These are phyloP conservation scores for Actinemys pallida DNA, from an alignment of 2,113 vertebrate species.

Conservation along the genomic window DNA sequence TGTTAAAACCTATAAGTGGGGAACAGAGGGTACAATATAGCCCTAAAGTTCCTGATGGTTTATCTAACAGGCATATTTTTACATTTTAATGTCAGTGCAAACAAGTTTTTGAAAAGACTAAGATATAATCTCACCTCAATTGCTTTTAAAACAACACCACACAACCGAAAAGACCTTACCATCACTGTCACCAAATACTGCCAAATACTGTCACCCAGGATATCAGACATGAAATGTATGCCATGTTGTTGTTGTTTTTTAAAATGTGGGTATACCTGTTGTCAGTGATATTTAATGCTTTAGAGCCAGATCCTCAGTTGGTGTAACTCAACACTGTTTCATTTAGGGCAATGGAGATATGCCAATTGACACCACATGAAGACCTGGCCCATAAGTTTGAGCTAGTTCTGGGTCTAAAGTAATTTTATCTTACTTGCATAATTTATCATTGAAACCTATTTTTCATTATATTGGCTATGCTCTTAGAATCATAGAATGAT, in stretches of 20 bases:
- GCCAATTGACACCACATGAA: not conserved
- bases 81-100: conserved; percentile 69
- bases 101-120: conserved; percentile 42
- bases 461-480: conserved; percentile 60
- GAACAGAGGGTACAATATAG: conserved; percentile 32
- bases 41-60: conserved; percentile 67
- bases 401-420: not conserved
- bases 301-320: not conserved
- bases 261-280: conserved; percentile 23
- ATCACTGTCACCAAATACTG: too few species aligned
- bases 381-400: conserved; percentile 2
- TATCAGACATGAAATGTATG: conserved; percentile 27
- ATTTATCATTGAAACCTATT: conserved; percentile 66
- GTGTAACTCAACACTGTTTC: not conserved
- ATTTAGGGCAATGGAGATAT: not conserved
- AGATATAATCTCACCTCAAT: conserved; percentile 50
- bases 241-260: not conserved
- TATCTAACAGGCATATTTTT: conserved; percentile 72
- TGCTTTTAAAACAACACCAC: conserved; percentile 53
- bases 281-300: conserved; percentile 18
- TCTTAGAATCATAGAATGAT: not conserved
- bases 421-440: conserved; percentile 59
- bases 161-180: conserved; percentile 46
- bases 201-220: conserved; percentile 41
- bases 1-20: conserved; percentile 55